Base-by-base conservation (phyloP, 2,888 invertebrate genomes). In the Calliopum simillimum region DNA sequence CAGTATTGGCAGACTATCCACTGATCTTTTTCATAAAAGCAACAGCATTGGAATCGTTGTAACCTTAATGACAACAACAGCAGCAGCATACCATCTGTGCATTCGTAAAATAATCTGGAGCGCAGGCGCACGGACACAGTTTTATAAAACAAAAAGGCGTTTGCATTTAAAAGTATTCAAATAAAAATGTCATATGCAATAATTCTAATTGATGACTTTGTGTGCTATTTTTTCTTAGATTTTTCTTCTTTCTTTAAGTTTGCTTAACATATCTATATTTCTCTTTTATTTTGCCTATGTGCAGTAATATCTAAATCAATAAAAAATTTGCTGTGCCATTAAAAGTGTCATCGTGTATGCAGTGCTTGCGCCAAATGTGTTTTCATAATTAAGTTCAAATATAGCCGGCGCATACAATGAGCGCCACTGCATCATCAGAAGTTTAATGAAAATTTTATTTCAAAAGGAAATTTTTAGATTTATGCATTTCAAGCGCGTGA, bases 351-450 rank as follows among this genome's bases (percentile, higher is more conserved):
- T 19, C 44, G 33, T 4, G 19, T 19, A 13, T 46, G 1, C 16
- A 8, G 33, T 33, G 33, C 33, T 33, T 33, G 19, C 19, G 12
- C 16, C 21, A 44, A n/a, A 44, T 53, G 16, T 53, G 43, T 43
- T 67, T 49, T 19, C 5, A 67, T n/a, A 67, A 67, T 67, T 67
- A 58, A 67, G 58, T 59, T 67, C 59, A 67, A 65, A 67, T 67
- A 58, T 47, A 58, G 58, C 67, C 67, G 47, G 59, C 33, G 59
- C 58, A 44, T 61, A 21, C 33, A 33, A 8, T 33, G 33, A 33
- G 33, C 33, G 33, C 33, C 33, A 33, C 33, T 33, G 33, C 33
- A 33, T 33, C 33, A 33, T 33, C 33, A 33, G 8, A 33, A 33
- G 33, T 33, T 33, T 33, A 33, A 33, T 33, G 33, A 33, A 33